phyloP scores from a whole-genome alignment of 1,140 invertebrate genomes.

The Brachionus manjavacas region DNA sequence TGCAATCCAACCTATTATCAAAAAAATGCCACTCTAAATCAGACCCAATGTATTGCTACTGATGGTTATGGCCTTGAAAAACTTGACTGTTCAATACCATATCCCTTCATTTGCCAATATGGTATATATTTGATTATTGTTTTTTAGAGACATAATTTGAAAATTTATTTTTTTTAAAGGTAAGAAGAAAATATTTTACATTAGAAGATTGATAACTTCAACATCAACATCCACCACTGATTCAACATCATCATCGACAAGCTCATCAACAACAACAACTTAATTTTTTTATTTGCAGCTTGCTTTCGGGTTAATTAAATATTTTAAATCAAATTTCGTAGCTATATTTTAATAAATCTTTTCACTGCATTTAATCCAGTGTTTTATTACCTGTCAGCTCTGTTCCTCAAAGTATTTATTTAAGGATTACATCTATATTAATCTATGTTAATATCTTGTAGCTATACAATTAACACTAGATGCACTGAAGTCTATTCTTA shows the following conservation, averaged over 20 bases:
- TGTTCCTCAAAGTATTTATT: too few relatives aligned
- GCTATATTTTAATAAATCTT: neutral
- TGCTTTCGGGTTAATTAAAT: too few relatives aligned
- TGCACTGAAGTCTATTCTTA: too few relatives aligned
- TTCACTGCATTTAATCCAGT: too few relatives aligned
- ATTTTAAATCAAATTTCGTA: too few relatives aligned
- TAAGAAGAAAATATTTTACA: neutral
- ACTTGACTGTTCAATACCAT: neutral
- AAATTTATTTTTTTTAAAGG: neutral
- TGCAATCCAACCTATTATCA: neutral
- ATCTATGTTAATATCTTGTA: too few relatives aligned
- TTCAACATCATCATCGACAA: neutral
- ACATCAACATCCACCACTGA: neutral
- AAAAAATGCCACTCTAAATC: neutral
- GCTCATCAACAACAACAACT: neutral
- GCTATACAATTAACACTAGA: too few relatives aligned
- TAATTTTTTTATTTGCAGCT: neutral
- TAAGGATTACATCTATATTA: too few relatives aligned
- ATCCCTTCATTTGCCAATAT: neutral
- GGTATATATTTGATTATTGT: neutral
- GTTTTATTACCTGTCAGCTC: too few relatives aligned
- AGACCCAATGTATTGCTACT: neutral
- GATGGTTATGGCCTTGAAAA: constrained; percentile 6
- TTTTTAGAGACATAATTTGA: neutral
- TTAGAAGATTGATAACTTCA: neutral